Evolutionary conservation across 2,888 invertebrate species (phyloP).

Genomic region (Chromoteleia sp.): DNA sequence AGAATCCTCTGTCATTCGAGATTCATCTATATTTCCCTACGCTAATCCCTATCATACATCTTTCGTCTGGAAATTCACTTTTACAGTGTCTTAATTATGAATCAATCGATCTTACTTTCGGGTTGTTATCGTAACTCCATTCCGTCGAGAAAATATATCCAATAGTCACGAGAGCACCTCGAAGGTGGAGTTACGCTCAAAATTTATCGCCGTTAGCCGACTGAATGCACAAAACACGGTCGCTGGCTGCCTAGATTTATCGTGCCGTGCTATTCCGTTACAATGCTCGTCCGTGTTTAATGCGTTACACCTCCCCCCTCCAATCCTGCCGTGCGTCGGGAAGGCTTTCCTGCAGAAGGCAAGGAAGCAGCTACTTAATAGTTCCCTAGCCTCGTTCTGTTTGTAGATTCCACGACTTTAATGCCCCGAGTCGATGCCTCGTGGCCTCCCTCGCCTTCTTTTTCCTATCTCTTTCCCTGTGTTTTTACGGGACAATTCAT

Average conservation of each 20-base stretch:
- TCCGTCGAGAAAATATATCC: constrained; percentile 38
- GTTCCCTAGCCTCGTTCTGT: constrained; percentile 42
- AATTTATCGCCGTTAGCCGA: constrained; percentile 80
- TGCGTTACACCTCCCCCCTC: constrained; percentile 53
- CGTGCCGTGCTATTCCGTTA: constrained; percentile 75
- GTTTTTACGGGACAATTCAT: constrained; percentile 54
- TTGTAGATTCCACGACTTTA: constrained; percentile 40
- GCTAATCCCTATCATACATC: constrained; percentile 25
- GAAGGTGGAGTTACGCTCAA: constrained; percentile 65
- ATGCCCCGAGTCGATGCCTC: background rate
- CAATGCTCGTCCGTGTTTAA: constrained; percentile 70
- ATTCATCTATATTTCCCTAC: background rate
- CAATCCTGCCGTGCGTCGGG: background rate
- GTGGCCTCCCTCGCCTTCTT: constrained; percentile 3
- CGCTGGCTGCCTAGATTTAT: constrained; percentile 79
- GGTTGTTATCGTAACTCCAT: constrained; percentile 49
- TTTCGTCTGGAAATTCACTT: constrained; percentile 37
- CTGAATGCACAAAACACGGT: constrained; percentile 81
- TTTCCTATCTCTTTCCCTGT: constrained; percentile 17
- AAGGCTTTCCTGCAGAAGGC: constrained; percentile 28
- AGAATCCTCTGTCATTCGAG: too few species aligned
- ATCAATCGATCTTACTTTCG: constrained; percentile 53
- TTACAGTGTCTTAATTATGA: constrained; percentile 58
- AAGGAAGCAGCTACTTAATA: constrained; percentile 73
- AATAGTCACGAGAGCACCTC: constrained; percentile 58